Evolutionary conservation across 2,888 invertebrate genomes (phyloP), one percentile per base, ranked within the genome.

Genomic region (Pterostichus madidus): DNA sequence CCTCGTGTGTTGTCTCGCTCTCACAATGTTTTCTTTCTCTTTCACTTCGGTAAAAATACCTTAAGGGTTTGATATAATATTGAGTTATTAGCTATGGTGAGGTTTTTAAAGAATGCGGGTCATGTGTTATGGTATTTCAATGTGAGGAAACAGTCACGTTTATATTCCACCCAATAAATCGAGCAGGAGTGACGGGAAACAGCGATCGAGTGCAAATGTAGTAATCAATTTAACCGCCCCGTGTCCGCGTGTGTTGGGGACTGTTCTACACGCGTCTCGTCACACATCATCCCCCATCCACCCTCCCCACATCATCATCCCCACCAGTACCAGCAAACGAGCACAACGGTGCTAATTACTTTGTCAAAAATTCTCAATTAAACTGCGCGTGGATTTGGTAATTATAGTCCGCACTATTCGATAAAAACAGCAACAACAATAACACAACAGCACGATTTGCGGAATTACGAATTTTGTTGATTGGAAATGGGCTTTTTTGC

Each of bases 171-270:
- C 68, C 80, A 53, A 80, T 80, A 80, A 80, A 80, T 80, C 73
- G 80, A 53, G 75, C 84, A 79, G 73, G 84, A 82, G 85, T 85
- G 86, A 86, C 87, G 86, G 85, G 86, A 86, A 87, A 87, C 87
- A 87, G 86, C 86, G 87, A 87, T 87, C 87, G 87, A 86, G 86
- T 86, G 87, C 87, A 87, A 88, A 87, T 87, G 87, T 87, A 84
- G 86, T 87, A 88, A 88, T 88, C 88, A 88, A 88, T 88, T 88
- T 86, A 86, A 86, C 86, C 86, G 86, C 86, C 86, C 86, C 85
- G 85, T 85, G 86, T 86, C 87, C 87, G 86, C 87, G 87, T 87
- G 86, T 86, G 86, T 56, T 86, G 86, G 87, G 87, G 87, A n/a
- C 75, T 81, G 81, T 81, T 59, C 13, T 75, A 81, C 83, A 81